These are phyloP conservation scores for Hemibagrus wyckioides DNA, from an alignment of 2,113 vertebrate species.

Conservation along the genomic window DNA sequence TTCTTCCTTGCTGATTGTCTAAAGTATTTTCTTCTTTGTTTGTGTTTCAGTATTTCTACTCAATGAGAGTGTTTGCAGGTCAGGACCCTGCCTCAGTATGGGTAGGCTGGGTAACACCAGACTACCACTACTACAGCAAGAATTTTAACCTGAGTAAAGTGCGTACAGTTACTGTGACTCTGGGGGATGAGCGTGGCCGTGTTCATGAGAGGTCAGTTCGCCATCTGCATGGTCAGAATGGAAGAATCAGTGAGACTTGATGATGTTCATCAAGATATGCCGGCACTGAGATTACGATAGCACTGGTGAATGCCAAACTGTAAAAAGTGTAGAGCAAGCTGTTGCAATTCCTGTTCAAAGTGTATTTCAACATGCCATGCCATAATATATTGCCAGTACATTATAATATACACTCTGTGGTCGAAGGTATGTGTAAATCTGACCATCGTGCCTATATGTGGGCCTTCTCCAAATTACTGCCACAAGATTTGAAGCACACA, in stretches of 20 bases:
- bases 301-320: neutral
- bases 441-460: neutral
- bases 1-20: neutral
- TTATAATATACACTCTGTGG: too few relatives aligned
- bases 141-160: constrained; percentile 89
- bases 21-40: neutral
- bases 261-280: neutral
- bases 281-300: neutral
- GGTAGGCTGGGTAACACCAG: constrained; percentile 97
- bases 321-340: neutral
- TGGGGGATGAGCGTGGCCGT: constrained; percentile 93
- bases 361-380: neutral
- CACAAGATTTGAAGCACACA: neutral
- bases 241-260: neutral
- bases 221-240: neutral
- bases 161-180: constrained; percentile 91
- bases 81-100: constrained; percentile 92
- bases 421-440: neutral
- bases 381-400: neutral
- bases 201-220: constrained; percentile 90
- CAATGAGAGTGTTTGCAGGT: constrained; percentile 89
- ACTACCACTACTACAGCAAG: constrained; percentile 93
- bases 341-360: neutral
- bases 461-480: neutral
- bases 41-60: constrained; percentile 79